Base-by-base conservation (phyloP, 30 jellyfish, hydroid and myxozoan species). In the Mastigias papua region DNA sequence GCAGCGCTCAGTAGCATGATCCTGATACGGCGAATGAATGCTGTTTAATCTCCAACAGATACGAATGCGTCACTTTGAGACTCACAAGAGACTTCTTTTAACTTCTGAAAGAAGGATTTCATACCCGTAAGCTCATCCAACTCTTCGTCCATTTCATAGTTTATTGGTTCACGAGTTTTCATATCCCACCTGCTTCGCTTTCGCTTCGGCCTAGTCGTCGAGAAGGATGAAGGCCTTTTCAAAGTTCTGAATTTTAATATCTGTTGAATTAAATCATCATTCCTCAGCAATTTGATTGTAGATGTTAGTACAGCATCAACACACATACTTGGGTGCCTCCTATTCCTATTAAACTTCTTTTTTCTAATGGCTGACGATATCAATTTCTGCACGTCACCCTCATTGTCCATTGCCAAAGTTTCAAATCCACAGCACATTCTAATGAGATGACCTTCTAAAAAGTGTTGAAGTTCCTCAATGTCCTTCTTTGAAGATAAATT, bases 381-480 rank as follows among this genome's bases (percentile, higher is more conserved):
- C 65, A 85, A 60, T 58, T 66, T 72, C 63, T 75, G 62, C 16
- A 85, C 88, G 42, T 85, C 94, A 34, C 68, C 50, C 20, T 69
- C 22, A 61, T 49, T 62, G 23, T 61, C 83, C 66, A 85, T 35
- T 34, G 71, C 11, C 22, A 68, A 31, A 50, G 19, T 42, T 29
- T 73, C 94, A n/a, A 58, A 15, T 60, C 94, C 94, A 65, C 94
- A 85, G 29, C 94, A 85, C 94, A 85, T 85, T n/a, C n/a, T n/a
- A n/a, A n/a, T n/a, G n/a, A n/a, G n/a, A n/a, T n/a, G n/a, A n/a
- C n/a, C n/a, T n/a, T n/a, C n/a, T n/a, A n/a, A n/a, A n/a, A n/a
- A n/a, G n/a, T n/a, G n/a, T n/a, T n/a, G n/a, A n/a, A n/a, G n/a
- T n/a, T n/a, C n/a, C n/a, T n/a, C n/a, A n/a, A n/a, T n/a, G n/a